Conservation (phyloP, 2,797 vertebrate species). For the Argyrosomus regius region DNA sequence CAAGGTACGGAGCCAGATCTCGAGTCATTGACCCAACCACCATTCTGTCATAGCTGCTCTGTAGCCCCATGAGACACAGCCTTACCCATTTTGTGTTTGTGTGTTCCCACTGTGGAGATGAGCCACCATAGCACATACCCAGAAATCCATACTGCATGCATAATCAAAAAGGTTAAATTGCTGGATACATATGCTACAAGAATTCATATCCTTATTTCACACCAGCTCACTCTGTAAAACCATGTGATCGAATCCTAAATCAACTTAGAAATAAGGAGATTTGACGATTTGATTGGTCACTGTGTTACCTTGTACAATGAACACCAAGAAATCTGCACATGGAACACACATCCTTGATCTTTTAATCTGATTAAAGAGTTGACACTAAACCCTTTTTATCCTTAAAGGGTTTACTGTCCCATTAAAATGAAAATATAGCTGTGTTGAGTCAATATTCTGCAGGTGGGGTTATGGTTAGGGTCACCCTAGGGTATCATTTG, state of each 20-base stretch:
- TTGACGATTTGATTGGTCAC: background rate
- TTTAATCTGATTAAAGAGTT: background rate
- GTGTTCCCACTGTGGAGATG: conserved; percentile 41
- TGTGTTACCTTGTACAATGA: background rate
- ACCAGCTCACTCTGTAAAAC: background rate
- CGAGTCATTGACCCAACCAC: conserved; percentile 34
- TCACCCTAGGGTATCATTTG: background rate
- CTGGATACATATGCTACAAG: conserved; percentile 1
- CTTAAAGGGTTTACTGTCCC: conserved; percentile 13
- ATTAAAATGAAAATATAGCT: background rate
- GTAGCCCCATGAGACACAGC: conserved; percentile 29
- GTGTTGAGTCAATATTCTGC: background rate
- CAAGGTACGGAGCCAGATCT: conserved; percentile 87
- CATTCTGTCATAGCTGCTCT: conserved; percentile 46
- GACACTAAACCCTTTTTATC: conserved; percentile 17
- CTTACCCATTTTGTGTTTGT: conserved; percentile 44
- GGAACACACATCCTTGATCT: conserved; percentile 13
- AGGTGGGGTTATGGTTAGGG: background rate
- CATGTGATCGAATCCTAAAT: background rate
- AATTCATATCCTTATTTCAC: conserved; percentile 28
- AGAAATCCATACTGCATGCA: conserved; percentile 38
- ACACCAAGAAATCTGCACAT: conserved; percentile 22
- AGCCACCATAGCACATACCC: conserved; percentile 28
- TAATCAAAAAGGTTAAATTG: conserved; percentile 16
- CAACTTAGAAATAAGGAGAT: background rate